Evolutionary conservation across 64 coral and sea anemone species (phyloP).

Genomic region (Hydrozoanthus tunicans): DNA sequence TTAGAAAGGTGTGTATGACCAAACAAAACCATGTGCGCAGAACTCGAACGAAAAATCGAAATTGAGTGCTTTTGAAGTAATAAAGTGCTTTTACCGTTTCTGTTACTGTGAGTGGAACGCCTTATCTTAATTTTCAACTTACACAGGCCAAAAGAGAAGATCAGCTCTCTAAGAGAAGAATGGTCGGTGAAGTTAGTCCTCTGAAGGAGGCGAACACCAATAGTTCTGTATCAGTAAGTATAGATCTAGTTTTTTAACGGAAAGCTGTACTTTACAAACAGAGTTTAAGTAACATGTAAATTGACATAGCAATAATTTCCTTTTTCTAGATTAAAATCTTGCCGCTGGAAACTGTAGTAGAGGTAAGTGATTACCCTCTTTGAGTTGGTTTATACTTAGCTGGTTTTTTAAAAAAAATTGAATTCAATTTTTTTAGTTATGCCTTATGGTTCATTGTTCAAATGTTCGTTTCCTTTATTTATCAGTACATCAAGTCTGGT

Average conservation of each 20-base stretch:
- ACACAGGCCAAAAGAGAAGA: conserved; percentile 37
- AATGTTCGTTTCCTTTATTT: not conserved
- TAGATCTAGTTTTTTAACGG: not conserved
- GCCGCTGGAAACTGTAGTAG: conserved; percentile 25
- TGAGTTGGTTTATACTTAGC: not conserved
- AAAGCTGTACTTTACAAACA: too few species aligned
- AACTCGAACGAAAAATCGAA: not conserved
- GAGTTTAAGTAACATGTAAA: not conserved
- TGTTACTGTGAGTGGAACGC: not conserved
- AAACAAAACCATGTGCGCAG: not conserved
- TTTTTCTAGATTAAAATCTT: conserved; percentile 27
- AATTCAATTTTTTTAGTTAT: not conserved
- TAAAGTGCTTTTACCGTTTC: too few species aligned
- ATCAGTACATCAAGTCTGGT: conserved; percentile 24
- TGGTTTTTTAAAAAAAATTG: not conserved
- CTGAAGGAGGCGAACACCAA: conserved; percentile 44
- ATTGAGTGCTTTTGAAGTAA: not conserved
- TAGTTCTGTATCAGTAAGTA: not conserved
- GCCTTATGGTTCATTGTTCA: not conserved
- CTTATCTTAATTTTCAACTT: not conserved
- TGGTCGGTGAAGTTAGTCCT: conserved; percentile 43
- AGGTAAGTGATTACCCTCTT: not conserved
- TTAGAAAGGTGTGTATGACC: conserved; percentile 58
- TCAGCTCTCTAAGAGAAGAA: conserved; percentile 49
- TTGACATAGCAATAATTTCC: not conserved